Percentiles rank a stretch among this genome's conserved stretches.
Evolutionary conservation across 2,888 invertebrate species (phyloP).

Genomic region (Pardosa pseudoannulata): DNA sequence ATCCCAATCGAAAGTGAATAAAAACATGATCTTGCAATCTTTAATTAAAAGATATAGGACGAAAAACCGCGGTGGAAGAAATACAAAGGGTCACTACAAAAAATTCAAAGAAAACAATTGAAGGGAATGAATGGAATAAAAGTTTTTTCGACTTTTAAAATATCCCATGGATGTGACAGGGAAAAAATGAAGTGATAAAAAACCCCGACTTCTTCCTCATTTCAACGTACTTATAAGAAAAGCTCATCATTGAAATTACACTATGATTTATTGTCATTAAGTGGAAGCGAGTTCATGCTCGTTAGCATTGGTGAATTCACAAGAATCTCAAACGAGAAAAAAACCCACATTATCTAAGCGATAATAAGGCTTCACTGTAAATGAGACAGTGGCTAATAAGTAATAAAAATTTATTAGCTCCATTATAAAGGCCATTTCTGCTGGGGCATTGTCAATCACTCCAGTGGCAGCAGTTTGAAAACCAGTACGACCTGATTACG

Average conservation of each 20-base stretch:
- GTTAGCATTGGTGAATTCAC: conserved; percentile 58
- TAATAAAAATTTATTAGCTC: conserved; percentile 69
- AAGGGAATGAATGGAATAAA: conserved; percentile 33
- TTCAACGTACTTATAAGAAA: conserved; percentile 58
- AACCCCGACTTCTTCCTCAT: conserved; percentile 44
- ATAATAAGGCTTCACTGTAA: conserved; percentile 61
- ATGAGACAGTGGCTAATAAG: conserved; percentile 67
- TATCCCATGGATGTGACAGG: conserved; percentile 59
- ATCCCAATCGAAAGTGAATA: background rate
- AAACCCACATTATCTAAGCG: conserved; percentile 45
- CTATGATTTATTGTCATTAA: conserved; percentile 64
- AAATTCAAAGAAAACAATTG: conserved; percentile 51
- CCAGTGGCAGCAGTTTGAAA: conserved; percentile 53
- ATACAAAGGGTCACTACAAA: conserved; percentile 29
- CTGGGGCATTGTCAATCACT: conserved; percentile 58
- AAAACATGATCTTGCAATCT: conserved; percentile 9
- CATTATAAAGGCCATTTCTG: conserved; percentile 53
- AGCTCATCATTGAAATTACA: conserved; percentile 66
- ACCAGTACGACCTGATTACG: conserved; percentile 60
- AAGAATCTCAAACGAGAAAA: conserved; percentile 29
- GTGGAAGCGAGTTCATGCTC: conserved; percentile 47
- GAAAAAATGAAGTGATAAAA: conserved; percentile 55
- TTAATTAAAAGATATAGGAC: conserved; percentile 15
- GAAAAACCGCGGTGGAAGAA: conserved; percentile 11
- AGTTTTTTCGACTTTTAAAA: conserved; percentile 47